Evolutionary conservation across 2,888 invertebrate genomes (phyloP).

Genomic region (Sturmia bella): DNA sequence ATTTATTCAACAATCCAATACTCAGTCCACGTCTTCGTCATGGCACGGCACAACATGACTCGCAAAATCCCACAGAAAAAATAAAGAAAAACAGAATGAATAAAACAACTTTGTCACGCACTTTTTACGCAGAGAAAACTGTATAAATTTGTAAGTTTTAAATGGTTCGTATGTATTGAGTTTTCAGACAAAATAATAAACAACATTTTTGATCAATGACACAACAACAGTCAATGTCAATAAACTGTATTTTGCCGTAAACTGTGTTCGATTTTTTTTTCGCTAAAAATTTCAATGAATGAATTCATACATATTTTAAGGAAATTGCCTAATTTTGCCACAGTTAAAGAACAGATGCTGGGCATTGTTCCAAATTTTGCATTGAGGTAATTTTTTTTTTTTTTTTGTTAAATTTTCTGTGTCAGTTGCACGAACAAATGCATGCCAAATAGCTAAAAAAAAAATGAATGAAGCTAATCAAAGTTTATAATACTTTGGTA

Average conservation of each 20-base stretch:
- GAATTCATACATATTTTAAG: slow-evolving; percentile 22
- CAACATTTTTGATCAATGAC: slow-evolving; percentile 8
- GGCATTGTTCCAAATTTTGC: slow-evolving; percentile 25
- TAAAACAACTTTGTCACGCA: slow-evolving; percentile 42
- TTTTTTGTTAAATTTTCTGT: not conserved
- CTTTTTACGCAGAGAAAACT: slow-evolving; percentile 24
- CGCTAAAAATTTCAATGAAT: slow-evolving; percentile 24
- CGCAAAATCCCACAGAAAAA: slow-evolving; percentile 28
- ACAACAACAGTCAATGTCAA: slow-evolving; percentile 60
- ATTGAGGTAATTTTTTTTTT: not conserved
- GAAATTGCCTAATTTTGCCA: slow-evolving; percentile 25
- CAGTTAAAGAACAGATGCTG: slow-evolving; percentile 42
- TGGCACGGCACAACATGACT: slow-evolving; percentile 19
- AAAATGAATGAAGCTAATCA: no score
- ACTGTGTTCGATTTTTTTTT: slow-evolving; percentile 21
- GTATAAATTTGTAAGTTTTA: not conserved
- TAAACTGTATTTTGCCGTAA: slow-evolving; percentile 62
- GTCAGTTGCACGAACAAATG: not conserved
- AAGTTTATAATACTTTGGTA: no score
- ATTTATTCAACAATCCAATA: slow-evolving; percentile 24
- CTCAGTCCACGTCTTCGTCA: slow-evolving; percentile 33
- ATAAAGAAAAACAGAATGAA: not conserved
- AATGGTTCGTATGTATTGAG: not conserved
- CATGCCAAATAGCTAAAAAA: not conserved
- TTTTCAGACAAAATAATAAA: slow-evolving; percentile 33